Percentiles rank a stretch among this genome's conserved stretches.
Evolutionary conservation across 1,140 invertebrate genomes (phyloP).

Genomic region (Drosophila sucinea): DNA sequence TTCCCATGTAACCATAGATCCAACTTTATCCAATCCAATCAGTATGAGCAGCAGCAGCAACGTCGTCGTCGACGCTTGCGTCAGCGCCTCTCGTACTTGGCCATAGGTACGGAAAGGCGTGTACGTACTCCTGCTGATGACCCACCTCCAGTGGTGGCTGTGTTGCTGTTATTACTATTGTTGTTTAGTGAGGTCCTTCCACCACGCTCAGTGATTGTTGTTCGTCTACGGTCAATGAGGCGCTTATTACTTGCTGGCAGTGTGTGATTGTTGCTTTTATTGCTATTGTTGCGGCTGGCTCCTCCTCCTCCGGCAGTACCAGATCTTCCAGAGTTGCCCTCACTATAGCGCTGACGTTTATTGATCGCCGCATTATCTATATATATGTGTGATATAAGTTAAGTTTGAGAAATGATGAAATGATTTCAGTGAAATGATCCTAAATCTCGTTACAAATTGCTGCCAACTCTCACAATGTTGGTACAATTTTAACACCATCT

Average conservation of each 20-base stretch:
- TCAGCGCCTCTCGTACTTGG: conserved; percentile 75
- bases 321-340: conserved; percentile 37
- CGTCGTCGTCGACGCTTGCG: conserved; percentile 59
- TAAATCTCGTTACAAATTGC: conserved; percentile 34
- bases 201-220: conserved; percentile 45
- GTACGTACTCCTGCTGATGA: conserved; percentile 53
- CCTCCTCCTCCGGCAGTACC: conserved; percentile 28
- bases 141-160: conserved; percentile 24
- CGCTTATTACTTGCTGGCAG: conserved; percentile 64
- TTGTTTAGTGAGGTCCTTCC: conserved; percentile 29
- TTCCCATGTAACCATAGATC: conserved; percentile 20
- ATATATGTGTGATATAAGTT: neutral
- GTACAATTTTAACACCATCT: conserved; percentile 46
- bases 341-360: conserved; percentile 66
- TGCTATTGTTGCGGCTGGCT: conserved; percentile 67
- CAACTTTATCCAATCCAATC: conserved; percentile 21
- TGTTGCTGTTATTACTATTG: neutral
- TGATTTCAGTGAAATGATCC: conserved; percentile 21
- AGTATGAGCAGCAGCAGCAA: conserved; percentile 53
- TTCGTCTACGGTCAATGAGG: conserved; percentile 27
- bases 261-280: conserved; percentile 76
- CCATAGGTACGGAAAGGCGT: conserved; percentile 67
- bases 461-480: conserved; percentile 48
- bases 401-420: conserved; percentile 31
- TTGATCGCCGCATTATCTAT: conserved; percentile 49